Percentiles rank a stretch among this genome's conserved stretches.
phyloP scores from a whole-genome alignment of 2,797 vertebrate genomes.

The Anguilla obscura region DNA sequence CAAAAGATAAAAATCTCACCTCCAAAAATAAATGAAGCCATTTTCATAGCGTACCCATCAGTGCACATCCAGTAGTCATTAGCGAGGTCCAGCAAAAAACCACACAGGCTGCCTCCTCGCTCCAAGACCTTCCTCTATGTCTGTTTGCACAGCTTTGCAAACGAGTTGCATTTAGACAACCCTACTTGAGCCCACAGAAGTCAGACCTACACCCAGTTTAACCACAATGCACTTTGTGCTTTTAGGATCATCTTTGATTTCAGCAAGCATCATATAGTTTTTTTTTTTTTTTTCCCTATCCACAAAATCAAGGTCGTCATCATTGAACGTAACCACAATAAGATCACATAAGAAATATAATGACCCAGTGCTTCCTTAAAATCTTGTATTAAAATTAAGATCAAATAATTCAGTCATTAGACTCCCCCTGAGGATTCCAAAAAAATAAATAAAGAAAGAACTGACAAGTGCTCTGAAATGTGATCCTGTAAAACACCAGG shows the following conservation, averaged over 20 bases:
- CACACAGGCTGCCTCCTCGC: background rate
- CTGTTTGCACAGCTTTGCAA: background rate
- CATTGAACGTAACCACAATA: background rate
- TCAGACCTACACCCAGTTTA: background rate
- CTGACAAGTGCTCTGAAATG: background rate
- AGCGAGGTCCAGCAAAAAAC: background rate
- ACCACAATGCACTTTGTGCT: background rate
- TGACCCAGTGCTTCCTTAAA: too few species aligned
- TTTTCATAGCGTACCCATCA: background rate
- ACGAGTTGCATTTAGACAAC: background rate
- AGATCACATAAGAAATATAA: too few species aligned
- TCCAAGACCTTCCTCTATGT: background rate
- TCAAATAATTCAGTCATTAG: too few species aligned
- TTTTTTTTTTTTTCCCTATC: too few species aligned
- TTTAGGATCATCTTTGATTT: background rate
- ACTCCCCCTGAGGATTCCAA: background rate
- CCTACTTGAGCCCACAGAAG: background rate
- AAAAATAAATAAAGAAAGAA: background rate
- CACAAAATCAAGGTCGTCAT: background rate
- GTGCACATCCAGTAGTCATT: background rate
- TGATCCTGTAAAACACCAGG: background rate
- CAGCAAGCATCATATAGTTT: too few species aligned
- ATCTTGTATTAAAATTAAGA: too few species aligned
- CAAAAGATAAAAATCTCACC: background rate
- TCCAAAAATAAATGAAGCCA: constrained; percentile 18